Evolutionary conservation across 2,888 invertebrate species (phyloP), one percentile per base, ranked within the genome.

Genomic region (Stomorhina lunata): DNA sequence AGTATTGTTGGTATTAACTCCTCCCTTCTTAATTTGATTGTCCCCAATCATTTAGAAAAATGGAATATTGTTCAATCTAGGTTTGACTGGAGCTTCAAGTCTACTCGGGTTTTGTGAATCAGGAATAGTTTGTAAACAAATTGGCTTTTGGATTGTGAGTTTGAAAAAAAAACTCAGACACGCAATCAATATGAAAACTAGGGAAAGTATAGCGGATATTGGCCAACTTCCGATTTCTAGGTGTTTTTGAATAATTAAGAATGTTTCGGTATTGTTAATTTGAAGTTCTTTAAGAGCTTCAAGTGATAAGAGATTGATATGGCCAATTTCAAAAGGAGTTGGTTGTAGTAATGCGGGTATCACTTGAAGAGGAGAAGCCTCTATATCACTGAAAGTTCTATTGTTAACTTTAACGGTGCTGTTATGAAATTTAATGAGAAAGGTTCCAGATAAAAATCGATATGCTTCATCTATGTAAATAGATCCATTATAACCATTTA

Each of bases 221-320:
- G 27, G 27, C 50, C 50, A 53, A 27, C 43, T 22, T 29, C 43
- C 27, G 45, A 43, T 40, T 12, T 65, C 17, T 17, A 65, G 27
- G 17, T 40, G 10, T 53, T n/a, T 53, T 27, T 48, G 22, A 2
- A 25, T 48, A 48, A 22, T 48, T 48, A 12, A 48, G 22, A 48
- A 22, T 48, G 12, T 22, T 17, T 48, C 48, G 10, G 48, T 48
- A 17, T 48, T 48, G 22, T 63, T 63, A 15, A 63, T 40, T 25
- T 65, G 45, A 25, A 65, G 25, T 25, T 65, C 65, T 25, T 43
- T 65, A 40, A 65, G 65, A 65, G 65, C 65, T 65, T 63, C 63
- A 12, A 61, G 61, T 1, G 61, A 61, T 34, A 61, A 34, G 27
- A 61, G 20, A 61, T 29, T 61, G 20, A 63, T 22, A 25, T 25